phyloP scores from a whole-genome alignment of 2,113 vertebrate genomes.

The Entosphenus tridentatus region DNA sequence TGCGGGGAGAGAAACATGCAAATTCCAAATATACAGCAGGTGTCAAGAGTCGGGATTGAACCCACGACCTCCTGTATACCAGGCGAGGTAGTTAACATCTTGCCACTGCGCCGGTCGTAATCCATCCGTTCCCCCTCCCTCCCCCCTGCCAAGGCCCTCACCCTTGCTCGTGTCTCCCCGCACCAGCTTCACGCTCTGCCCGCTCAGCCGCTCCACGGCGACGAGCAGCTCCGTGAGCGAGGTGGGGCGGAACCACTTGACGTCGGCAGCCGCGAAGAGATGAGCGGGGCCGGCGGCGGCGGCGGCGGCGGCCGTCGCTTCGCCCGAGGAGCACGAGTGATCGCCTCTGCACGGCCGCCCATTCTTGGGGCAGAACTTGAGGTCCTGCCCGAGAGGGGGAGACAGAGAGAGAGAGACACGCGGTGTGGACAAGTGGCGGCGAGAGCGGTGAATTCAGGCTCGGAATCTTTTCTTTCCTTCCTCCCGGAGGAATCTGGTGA shows the following conservation, averaged over 20 bases:
- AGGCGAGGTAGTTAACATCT: too few species aligned
- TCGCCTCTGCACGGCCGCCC: neutral
- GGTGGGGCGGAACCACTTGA: slow-evolving; percentile 4
- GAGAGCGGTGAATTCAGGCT: too few species aligned
- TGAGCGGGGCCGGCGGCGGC: too few species aligned
- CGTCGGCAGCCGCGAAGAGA: neutral
- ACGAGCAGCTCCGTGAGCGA: neutral
- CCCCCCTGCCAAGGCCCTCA: neutral
- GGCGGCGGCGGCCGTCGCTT: neutral
- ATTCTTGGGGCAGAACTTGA: slow-evolving; percentile 5
- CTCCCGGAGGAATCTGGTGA: too few species aligned
- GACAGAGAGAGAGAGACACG: slow-evolving; percentile 1
- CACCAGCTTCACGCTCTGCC: slow-evolving; percentile 2
- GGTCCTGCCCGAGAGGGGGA: slow-evolving; percentile 2
- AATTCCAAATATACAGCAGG: too few species aligned
- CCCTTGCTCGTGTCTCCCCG: slow-evolving; percentile 9
- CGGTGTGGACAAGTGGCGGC: too few species aligned
- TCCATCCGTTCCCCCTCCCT: too few species aligned
- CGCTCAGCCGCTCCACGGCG: neutral
- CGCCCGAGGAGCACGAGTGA: neutral
- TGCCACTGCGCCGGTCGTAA: too few species aligned
- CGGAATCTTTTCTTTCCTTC: too few species aligned
- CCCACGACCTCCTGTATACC: too few species aligned
- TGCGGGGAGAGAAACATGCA: too few species aligned
- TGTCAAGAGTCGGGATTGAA: too few species aligned